phyloP scores from a whole-genome alignment of 2,888 invertebrate genomes.

The Dione juno region DNA sequence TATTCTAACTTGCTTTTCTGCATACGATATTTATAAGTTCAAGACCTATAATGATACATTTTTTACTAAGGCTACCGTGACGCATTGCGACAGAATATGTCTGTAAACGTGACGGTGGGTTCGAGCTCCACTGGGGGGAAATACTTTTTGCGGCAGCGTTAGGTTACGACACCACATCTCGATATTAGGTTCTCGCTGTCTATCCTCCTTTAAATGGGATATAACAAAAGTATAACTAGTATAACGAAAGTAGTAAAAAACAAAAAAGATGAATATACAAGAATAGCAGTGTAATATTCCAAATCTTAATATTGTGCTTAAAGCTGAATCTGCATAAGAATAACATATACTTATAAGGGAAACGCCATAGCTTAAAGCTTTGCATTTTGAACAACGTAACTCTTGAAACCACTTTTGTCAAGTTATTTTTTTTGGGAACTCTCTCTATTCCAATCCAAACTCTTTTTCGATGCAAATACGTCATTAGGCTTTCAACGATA shows the following conservation, averaged over 20 bases:
- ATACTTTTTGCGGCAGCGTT: too few relatives aligned
- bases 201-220: too few relatives aligned
- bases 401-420: conserved; percentile 30
- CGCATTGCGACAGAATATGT: too few relatives aligned
- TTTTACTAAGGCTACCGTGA: neutral
- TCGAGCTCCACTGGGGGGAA: too few relatives aligned
- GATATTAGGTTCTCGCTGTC: too few relatives aligned
- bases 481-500: conserved; percentile 66
- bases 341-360: conserved; percentile 2
- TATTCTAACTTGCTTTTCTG: neutral
- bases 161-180: too few relatives aligned
- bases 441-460: conserved; percentile 54
- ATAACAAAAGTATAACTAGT: too few relatives aligned
- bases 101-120: too few relatives aligned
- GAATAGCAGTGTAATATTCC: conserved; percentile 20
- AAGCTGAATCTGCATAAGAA: conserved; percentile 19
- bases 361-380: conserved; percentile 7
- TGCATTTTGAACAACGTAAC: conserved; percentile 14
- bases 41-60: neutral
- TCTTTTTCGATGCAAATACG: conserved; percentile 74
- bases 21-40: neutral
- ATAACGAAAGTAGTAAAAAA: neutral
- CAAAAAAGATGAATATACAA: neutral
- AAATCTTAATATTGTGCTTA: conserved; percentile 21
- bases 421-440: conserved; percentile 51